Percentiles rank a stretch among this genome's conserved stretches.
phyloP scores from a whole-genome alignment of 1,140 invertebrate genomes.

The Nephotettix cincticeps region DNA sequence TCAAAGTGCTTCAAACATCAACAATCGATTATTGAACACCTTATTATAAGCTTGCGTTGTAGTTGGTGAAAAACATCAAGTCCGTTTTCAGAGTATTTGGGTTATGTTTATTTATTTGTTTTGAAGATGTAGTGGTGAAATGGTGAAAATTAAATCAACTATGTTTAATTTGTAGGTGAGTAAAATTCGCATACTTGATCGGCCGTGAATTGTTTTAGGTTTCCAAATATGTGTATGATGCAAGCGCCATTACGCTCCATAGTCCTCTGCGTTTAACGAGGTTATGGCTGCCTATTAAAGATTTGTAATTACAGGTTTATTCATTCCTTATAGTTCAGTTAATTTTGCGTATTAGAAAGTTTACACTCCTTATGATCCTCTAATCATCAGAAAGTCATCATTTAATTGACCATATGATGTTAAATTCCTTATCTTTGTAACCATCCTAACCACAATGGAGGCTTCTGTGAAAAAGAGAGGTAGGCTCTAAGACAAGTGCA shows the following conservation, averaged over 20 bases:
- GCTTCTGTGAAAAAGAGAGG: not conserved
- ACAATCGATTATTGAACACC: slow-evolving; percentile 28
- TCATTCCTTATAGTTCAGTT: not conserved
- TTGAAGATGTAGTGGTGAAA: not conserved
- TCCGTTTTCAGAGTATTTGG: slow-evolving; percentile 23
- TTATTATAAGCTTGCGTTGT: not conserved
- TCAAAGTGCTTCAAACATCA: slow-evolving; percentile 12
- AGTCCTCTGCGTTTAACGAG: slow-evolving; percentile 21
- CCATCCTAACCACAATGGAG: slow-evolving; percentile 16
- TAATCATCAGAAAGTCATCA: too few relatives aligned
- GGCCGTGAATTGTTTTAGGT: not conserved
- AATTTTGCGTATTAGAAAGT: not conserved
- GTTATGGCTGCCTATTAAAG: slow-evolving; percentile 12
- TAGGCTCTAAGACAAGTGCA: not conserved
- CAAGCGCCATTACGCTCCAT: slow-evolving; percentile 19
- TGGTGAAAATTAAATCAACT: not conserved
- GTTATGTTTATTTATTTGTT: slow-evolving; percentile 29
- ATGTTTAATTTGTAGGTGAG: not conserved
- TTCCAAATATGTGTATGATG: slow-evolving; percentile 16
- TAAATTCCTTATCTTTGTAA: not conserved
- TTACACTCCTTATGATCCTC: too few relatives aligned
- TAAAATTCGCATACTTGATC: not conserved
- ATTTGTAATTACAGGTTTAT: not conserved
- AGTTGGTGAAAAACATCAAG: slow-evolving; percentile 26
- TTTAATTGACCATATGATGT: too few relatives aligned